phyloP scores from a whole-genome alignment of 2,888 invertebrate genomes.

The Brachyptera putata region DNA sequence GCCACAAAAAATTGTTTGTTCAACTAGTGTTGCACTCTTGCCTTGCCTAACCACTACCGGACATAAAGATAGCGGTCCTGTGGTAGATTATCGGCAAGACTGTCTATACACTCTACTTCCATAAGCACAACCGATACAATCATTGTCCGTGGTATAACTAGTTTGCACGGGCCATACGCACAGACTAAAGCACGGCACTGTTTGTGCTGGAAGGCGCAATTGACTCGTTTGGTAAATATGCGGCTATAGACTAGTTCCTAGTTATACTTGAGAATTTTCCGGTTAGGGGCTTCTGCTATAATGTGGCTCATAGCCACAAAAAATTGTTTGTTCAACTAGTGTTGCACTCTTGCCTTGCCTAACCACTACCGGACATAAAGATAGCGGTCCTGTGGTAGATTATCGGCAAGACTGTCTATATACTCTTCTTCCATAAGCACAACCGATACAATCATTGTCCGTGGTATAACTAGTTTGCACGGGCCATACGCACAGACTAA shows the following conservation, averaged over 20 bases:
- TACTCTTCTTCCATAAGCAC: conserved; percentile 32
- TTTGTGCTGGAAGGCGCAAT: conserved; percentile 44
- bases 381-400: conserved; percentile 29
- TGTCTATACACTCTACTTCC: conserved; percentile 29
- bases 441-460: conserved; percentile 27
- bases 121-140: conserved; percentile 30
- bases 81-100: conserved; percentile 8
- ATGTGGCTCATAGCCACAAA: no score
- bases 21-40: conserved; percentile 32
- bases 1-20: no score
- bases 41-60: conserved; percentile 18
- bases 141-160: conserved; percentile 23
- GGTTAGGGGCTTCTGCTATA: no score
- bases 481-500: conserved; percentile 36
- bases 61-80: conserved; percentile 32
- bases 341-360: conserved; percentile 8
- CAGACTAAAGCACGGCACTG: conserved; percentile 43
- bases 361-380: conserved; percentile 28
- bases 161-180: conserved; percentile 14
- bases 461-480: conserved; percentile 16
- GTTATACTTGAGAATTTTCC: no score
- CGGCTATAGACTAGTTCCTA: no score
- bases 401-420: conserved; percentile 10
- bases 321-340: no score
- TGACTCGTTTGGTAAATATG: no score